These are phyloP conservation scores for Megaceryle torquata DNA, from an alignment of 2,113 vertebrate species.

Conservation along the genomic window DNA sequence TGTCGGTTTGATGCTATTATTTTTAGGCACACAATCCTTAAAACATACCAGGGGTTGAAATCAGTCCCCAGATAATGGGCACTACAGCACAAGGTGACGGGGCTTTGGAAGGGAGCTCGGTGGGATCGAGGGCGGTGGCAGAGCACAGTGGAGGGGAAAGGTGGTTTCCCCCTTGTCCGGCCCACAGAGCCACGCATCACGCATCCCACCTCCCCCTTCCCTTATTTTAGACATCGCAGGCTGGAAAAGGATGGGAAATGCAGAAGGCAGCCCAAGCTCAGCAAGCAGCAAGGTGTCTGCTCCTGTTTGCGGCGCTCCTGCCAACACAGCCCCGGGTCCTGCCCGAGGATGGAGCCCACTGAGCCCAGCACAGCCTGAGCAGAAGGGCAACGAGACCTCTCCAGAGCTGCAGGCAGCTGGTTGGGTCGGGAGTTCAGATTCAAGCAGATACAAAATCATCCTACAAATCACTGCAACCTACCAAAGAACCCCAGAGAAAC, in stretches of 20 bases:
- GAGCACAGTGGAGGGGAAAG: rapidly evolving
- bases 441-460: not conserved
- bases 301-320: not conserved
- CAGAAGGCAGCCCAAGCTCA: not conserved
- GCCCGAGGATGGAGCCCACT: not conserved
- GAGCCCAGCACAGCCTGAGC: not conserved
- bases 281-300: not conserved
- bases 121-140: not conserved
- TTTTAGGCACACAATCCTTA: constrained; percentile 32
- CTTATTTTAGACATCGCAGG: not conserved
- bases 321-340: not conserved
- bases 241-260: not conserved
- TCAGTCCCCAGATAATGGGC: not conserved
- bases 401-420: not conserved
- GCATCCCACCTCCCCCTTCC: not conserved
- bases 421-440: not conserved
- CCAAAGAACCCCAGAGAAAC: not conserved
- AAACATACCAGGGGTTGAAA: not conserved
- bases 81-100: not conserved
- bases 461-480: not conserved
- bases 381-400: rapidly evolving
- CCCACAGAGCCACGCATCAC: not conserved
- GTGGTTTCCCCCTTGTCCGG: not conserved
- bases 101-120: not conserved
- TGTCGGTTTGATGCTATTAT: not conserved